Percentiles rank a stretch among this genome's conserved stretches.
These are phyloP conservation scores for Nycticebus coucang DNA, from an alignment of 2,113 vertebrate species.

Conservation along the genomic window DNA sequence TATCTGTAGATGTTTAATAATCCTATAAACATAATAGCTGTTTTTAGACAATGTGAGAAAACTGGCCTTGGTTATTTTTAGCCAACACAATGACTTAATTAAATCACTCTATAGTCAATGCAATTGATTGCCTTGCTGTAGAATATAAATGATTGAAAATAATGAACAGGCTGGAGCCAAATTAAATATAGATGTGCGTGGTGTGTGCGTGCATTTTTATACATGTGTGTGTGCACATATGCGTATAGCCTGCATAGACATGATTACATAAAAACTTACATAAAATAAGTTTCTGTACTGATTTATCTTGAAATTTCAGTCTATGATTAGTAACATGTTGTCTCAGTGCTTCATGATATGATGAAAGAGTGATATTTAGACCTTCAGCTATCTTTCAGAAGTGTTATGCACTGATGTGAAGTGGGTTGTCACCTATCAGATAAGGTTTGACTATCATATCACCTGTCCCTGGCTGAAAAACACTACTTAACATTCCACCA, in stretches of 20 bases:
- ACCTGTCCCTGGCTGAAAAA: slow-evolving; percentile 12
- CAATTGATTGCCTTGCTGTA: not conserved
- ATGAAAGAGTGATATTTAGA: slow-evolving; percentile 41
- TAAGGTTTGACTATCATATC: not conserved
- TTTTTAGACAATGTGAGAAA: slow-evolving; percentile 43
- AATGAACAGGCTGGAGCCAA: not conserved
- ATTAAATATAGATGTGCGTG: not conserved
- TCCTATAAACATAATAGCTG: slow-evolving; percentile 12
- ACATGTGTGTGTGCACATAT: not conserved
- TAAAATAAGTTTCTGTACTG: not conserved
- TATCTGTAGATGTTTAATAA: slow-evolving; percentile 40
- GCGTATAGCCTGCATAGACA: not conserved
- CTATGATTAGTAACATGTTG: not conserved
- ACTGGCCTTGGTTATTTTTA: slow-evolving; percentile 37
- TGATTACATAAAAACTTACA: not conserved
- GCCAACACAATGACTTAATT: slow-evolving; percentile 20
- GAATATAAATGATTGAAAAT: slow-evolving; percentile 44
- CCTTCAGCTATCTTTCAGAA: slow-evolving; percentile 34
- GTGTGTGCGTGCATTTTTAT: not conserved
- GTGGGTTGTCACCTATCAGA: not conserved
- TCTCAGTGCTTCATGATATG: not conserved
- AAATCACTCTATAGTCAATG: not conserved
- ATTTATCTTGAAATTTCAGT: slow-evolving; percentile 12
- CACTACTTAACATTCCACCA: not conserved
- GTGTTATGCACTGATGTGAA: not conserved